These are phyloP conservation scores for Fabriciana adippe DNA, from an alignment of 2,888 invertebrate species.

Conservation along the genomic window DNA sequence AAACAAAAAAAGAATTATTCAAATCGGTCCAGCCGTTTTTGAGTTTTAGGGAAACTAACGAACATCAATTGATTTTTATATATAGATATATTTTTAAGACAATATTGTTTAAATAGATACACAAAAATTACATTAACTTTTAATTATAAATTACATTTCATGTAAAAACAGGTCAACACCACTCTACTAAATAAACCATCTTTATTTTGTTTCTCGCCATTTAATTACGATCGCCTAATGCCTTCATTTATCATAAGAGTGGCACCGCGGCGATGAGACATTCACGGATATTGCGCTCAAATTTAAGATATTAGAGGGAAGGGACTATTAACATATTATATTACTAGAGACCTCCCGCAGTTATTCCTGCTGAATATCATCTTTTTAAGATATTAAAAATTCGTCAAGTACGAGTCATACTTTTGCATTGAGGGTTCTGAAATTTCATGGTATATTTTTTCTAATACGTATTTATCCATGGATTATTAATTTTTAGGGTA, in stretches of 20 bases:
- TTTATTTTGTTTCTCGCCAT: constrained; percentile 24
- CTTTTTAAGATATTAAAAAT: not conserved
- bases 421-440: too few relatives aligned
- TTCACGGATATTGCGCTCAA: constrained; percentile 21
- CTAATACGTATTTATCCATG: too few relatives aligned
- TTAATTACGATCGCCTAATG: constrained; percentile 30
- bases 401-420: too few relatives aligned
- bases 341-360: constrained; percentile 1
- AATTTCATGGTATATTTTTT: too few relatives aligned
- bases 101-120: too few relatives aligned
- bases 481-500: too few relatives aligned
- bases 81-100: too few relatives aligned
- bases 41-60: too few relatives aligned
- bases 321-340: constrained; percentile 20
- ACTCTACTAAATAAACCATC: constrained; percentile 8
- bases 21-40: too few relatives aligned
- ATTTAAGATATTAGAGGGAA: constrained; percentile 21
- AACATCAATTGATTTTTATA: too few relatives aligned
- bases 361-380: not conserved
- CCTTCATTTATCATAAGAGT: constrained; percentile 33
- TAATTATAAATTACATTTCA: not conserved
- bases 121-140: too few relatives aligned
- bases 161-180: not conserved
- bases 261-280: constrained; percentile 14
- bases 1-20: too few relatives aligned